Conservation (phyloP, 1,140 invertebrate genomes). For the Aphidius ervi region DNA sequence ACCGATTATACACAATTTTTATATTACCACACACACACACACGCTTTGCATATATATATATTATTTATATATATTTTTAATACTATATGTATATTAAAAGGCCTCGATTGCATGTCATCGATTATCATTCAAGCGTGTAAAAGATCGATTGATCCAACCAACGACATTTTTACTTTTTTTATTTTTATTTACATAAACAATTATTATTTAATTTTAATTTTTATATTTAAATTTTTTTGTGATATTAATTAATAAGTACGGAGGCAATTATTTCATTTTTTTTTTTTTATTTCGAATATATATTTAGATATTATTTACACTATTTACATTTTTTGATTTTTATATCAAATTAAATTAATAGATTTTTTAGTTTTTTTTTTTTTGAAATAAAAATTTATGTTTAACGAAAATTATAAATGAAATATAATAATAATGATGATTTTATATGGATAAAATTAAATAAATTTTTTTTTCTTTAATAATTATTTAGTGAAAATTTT, state of each 20-base stretch:
- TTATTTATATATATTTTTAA: too few species aligned
- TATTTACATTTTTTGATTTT: slow-evolving; percentile 22
- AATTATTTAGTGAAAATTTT: slow-evolving; percentile 19
- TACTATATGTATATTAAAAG: too few species aligned
- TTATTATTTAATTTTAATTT: neutral
- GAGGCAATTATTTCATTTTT: slow-evolving; percentile 20
- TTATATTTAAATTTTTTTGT: neutral
- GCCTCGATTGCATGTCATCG: slow-evolving; percentile 7
- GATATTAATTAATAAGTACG: slow-evolving; percentile 14
- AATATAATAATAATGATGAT: too few species aligned
- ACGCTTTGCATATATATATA: too few species aligned
- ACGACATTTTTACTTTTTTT: slow-evolving; percentile 5
- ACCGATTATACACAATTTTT: too few species aligned
- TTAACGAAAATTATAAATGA: too few species aligned
- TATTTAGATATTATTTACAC: slow-evolving; percentile 25
- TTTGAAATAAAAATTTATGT: too few species aligned
- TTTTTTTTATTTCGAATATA: slow-evolving; percentile 24
- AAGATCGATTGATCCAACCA: slow-evolving; percentile 10
- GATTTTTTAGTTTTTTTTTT: too few species aligned
- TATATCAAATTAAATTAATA: neutral
- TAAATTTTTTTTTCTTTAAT: neutral
- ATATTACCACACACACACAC: too few species aligned
- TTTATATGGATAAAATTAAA: too few species aligned
- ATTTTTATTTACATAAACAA: slow-evolving; percentile 9
- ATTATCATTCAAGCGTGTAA: slow-evolving; percentile 15